Evolutionary conservation across 2,888 invertebrate species (phyloP), one percentile per base, ranked within the genome.

Genomic region (Orchestes rusci): DNA sequence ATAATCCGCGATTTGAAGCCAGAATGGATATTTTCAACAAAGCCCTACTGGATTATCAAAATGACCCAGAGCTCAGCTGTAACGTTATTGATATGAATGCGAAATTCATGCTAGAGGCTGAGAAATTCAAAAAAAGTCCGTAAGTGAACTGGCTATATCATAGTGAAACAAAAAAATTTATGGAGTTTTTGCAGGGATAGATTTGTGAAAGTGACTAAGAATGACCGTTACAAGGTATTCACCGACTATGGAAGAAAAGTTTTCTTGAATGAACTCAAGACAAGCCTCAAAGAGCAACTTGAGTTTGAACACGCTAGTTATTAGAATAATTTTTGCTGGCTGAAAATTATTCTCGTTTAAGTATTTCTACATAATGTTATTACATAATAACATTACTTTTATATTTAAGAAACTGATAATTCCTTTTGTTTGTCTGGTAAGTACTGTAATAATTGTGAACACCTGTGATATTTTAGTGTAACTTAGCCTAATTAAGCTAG

Each of bases 181-280:
- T 23, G 23, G 7, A 23, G 23, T 10, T 33, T 41, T 23, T 59
- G 45, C 40, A 61, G 61, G 45, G 57, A 60, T 39, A 49, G 60
- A 48, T 54, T 61, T 42, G 52, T 37, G 17, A 59, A 52, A 53
- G 48, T 57, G 33, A 51, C 56, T 4, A 59, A 53, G 51, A 60
- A 56, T 16, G 61, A 61, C 51, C 51, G 53, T 10, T 60, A 60
- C 46, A 55, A 55, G 47, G 61, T 61, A 13, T 61, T 61, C 45
- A 59, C 59, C 3, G 60, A 61, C 49, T 61, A 59, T 52, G 61
- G 61, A 16, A 54, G 59, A 40, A 61, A 61, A 53, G 55, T 58
- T 18, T 60, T 61, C 38, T 45, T 61, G 34, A 56, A 53, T 43
- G 54, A 58, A 19, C 38, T 61, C 5, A 60, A 57, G 48, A 43